Conservation (phyloP, 2,113 vertebrate genomes). For the Amblyornis subalaris region DNA sequence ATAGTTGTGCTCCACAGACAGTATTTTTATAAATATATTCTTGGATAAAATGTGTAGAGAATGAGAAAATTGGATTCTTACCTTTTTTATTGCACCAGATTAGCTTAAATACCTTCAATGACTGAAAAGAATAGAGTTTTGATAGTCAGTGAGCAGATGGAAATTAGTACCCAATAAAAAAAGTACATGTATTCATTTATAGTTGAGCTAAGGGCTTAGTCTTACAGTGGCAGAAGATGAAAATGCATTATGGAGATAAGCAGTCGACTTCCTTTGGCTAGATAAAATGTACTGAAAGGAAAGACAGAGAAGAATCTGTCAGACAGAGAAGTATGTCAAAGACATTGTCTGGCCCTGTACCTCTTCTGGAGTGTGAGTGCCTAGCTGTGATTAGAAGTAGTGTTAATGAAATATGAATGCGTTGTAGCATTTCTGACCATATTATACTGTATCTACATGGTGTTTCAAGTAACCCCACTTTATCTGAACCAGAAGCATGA, state of each 20-base stretch:
- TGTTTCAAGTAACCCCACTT: slow-evolving; percentile 29
- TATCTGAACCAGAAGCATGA: slow-evolving; percentile 28
- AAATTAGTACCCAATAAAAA: slow-evolving; percentile 29
- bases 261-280: slow-evolving; percentile 19
- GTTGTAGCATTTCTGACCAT: not conserved
- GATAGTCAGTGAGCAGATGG: slow-evolving; percentile 19
- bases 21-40: not conserved
- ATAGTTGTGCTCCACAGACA: not conserved
- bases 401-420: slow-evolving; percentile 13
- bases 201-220: slow-evolving; percentile 29
- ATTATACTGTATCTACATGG: slow-evolving; percentile 1
- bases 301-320: slow-evolving; percentile 5
- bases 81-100: slow-evolving; percentile 12
- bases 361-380: not conserved
- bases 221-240: slow-evolving; percentile 27
- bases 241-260: slow-evolving; percentile 47
- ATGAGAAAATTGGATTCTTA: slow-evolving; percentile 24
- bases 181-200: slow-evolving; percentile 26
- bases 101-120: not conserved
- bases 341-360: not conserved
- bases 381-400: slow-evolving; percentile 35
- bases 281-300: slow-evolving; percentile 35
- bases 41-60: not conserved
- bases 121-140: slow-evolving; percentile 20
- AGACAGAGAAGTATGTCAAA: slow-evolving; percentile 19